These are phyloP conservation scores for Rambutsinella grinnellia DNA, from an alignment of 2,888 invertebrate genomes.

Conservation along the genomic window DNA sequence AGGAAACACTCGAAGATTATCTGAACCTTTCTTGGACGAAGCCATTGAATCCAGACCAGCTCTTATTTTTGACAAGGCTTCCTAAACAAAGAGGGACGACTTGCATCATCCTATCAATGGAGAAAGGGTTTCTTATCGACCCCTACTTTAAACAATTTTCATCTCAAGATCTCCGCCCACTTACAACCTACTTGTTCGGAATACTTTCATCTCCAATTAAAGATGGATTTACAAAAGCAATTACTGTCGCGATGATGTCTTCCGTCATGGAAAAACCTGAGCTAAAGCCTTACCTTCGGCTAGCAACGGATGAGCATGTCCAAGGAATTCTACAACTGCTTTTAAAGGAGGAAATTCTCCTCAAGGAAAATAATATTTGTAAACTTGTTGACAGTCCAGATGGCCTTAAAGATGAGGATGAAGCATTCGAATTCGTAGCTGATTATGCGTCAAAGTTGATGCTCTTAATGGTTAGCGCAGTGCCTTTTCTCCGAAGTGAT, in stretches of 20 bases:
- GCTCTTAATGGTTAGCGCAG: not conserved
- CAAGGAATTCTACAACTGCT: not conserved
- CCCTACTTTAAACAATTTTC: not conserved
- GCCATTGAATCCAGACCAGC: not conserved
- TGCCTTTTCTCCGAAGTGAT: not conserved
- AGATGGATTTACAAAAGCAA: too few relatives aligned
- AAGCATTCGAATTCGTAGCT: conserved; percentile 5
- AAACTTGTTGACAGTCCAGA: not conserved
- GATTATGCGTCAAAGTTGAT: not conserved
- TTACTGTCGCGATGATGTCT: too few relatives aligned
- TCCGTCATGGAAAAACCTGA: too few relatives aligned
- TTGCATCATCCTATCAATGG: not conserved
- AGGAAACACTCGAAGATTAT: conserved; percentile 8
- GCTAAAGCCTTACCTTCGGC: too few relatives aligned
- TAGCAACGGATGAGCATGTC: too few relatives aligned
- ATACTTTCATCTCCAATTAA: too few relatives aligned
- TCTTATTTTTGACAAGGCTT: not conserved
- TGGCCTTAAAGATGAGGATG: not conserved
- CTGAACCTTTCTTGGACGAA: not conserved
- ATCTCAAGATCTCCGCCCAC: too few relatives aligned
- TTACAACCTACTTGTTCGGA: too few relatives aligned
- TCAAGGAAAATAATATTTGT: not conserved
- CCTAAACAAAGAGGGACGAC: not conserved
- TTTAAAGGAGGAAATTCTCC: not conserved
- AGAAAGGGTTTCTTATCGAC: not conserved